These are phyloP conservation scores for Australoheros scitulus DNA, from an alignment of 2,113 vertebrate species.

Conservation along the genomic window DNA sequence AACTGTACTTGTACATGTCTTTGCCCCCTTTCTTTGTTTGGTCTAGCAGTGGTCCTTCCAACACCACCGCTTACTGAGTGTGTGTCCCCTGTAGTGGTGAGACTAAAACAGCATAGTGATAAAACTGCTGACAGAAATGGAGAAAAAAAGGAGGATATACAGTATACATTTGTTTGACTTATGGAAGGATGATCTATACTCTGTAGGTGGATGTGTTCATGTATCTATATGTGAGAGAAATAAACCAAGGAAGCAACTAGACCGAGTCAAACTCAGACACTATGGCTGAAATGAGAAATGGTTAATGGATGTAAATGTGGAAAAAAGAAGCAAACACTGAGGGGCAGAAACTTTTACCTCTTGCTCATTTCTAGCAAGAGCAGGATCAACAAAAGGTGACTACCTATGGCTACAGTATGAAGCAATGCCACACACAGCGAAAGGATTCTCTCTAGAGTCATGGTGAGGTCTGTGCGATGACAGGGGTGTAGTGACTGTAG, in stretches of 20 bases:
- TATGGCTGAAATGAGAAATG: constrained; percentile 23
- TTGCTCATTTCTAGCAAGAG: constrained; percentile 40
- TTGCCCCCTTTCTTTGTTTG: constrained; percentile 64
- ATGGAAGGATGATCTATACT: constrained; percentile 33
- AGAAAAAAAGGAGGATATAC: constrained; percentile 30
- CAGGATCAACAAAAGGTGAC: constrained; percentile 25
- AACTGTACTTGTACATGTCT: constrained; percentile 56
- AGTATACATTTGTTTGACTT: constrained; percentile 43
- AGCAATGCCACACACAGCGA: constrained; percentile 71
- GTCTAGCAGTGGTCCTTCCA: constrained; percentile 62
- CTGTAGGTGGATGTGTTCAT: constrained; percentile 27
- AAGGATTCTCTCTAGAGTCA: constrained; percentile 50
- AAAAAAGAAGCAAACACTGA: constrained; percentile 43
- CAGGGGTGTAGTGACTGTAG: constrained; percentile 62
- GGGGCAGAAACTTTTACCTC: constrained; percentile 25
- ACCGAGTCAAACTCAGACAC: neutral
- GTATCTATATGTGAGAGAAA: constrained; percentile 43
- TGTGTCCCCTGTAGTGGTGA: constrained; percentile 30
- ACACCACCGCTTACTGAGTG: constrained; percentile 20
- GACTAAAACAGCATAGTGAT: constrained; percentile 46
- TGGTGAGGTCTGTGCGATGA: constrained; percentile 61
- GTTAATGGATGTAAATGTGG: constrained; percentile 24
- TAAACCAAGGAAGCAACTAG: constrained; percentile 41
- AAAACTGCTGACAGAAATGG: constrained; percentile 55
- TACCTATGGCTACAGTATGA: constrained; percentile 9